Conservation (phyloP, 2,888 invertebrate species). For the Melanophora roralis region DNA sequence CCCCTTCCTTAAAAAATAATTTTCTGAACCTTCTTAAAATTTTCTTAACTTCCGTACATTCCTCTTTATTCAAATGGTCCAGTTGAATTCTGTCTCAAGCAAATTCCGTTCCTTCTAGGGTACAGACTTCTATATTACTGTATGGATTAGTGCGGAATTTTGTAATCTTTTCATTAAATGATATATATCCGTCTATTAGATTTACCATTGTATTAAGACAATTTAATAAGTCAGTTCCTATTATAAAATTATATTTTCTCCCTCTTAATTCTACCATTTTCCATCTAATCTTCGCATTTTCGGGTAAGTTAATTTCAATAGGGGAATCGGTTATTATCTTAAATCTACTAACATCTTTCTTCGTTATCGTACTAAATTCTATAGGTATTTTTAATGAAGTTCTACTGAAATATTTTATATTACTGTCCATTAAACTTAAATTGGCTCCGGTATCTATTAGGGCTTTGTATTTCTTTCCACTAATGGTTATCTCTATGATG, state of each 20-base stretch:
- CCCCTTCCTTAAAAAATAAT: slow-evolving; percentile 36
- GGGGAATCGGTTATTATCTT: not conserved
- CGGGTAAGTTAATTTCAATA: not conserved
- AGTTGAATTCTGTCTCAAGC: slow-evolving; percentile 6
- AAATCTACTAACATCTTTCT: slow-evolving; percentile 5
- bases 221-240: slow-evolving; percentile 26
- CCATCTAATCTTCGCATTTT: not conserved
- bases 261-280: not conserved
- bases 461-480: slow-evolving; percentile 23
- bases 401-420: not conserved
- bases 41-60: not conserved
- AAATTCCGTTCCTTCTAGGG: not conserved
- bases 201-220: slow-evolving; percentile 34
- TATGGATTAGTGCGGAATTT: slow-evolving; percentile 21
- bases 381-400: not conserved
- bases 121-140: not conserved
- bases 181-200: slow-evolving; percentile 22
- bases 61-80: slow-evolving; percentile 42
- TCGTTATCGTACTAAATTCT: not conserved
- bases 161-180: not conserved
- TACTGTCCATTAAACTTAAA: not conserved
- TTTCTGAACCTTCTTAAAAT: slow-evolving; percentile 27
- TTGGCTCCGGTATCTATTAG: slow-evolving; percentile 31
- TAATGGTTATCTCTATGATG: slow-evolving; percentile 25
- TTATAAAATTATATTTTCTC: slow-evolving; percentile 2